Conservation (phyloP, 1,140 invertebrate genomes). For the Bombyx mori region ASM3026992v2 NC_085119.1:8475501-8476000, state of each 20-base stretch:
- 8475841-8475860: no score
- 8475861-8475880: no score
- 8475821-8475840: no score
- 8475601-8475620: slow-evolving; percentile 32
- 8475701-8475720: slow-evolving; percentile 1
- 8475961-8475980: slow-evolving; percentile 49
- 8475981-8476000: slow-evolving; percentile 26
- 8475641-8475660: slow-evolving; percentile 25
- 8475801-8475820: no score
- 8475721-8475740: not conserved
- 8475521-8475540: not conserved
- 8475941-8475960: slow-evolving; percentile 46
- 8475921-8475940: not conserved
- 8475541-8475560: slow-evolving; percentile 6
- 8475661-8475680: not conserved
- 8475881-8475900: no score
- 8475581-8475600: slow-evolving; percentile 30
- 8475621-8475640: slow-evolving; percentile 39
- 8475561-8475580: slow-evolving; percentile 11
- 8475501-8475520: no score
- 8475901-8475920: no score
- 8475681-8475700: not conserved
- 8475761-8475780: not conserved
- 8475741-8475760: not conserved
- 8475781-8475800: no score